These are phyloP conservation scores for Amphiprion ocellaris DNA, from an alignment of 2,113 vertebrate genomes.

Conservation along the genomic window DNA sequence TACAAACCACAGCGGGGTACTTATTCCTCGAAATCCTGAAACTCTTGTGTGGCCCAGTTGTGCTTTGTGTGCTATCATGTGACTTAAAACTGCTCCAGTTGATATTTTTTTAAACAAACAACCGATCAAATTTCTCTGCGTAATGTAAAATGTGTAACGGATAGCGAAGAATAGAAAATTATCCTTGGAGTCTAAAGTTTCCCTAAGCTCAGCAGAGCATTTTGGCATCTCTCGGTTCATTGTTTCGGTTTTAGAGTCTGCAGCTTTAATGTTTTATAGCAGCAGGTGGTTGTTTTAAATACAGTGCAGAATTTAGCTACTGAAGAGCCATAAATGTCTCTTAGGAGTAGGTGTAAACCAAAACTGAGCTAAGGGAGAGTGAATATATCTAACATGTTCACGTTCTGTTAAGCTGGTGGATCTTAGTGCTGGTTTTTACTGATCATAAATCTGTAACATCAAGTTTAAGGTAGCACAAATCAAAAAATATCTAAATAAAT, in stretches of 20 bases:
- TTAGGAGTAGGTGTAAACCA: too few relatives aligned
- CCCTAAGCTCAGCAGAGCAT: not conserved
- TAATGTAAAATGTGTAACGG: too few relatives aligned
- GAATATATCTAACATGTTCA: not conserved
- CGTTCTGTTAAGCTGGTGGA: too few relatives aligned
- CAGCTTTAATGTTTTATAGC: not conserved
- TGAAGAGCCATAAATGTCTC: not conserved
- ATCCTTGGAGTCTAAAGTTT: not conserved
- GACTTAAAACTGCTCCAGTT: too few relatives aligned
- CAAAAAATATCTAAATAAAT: too few relatives aligned
- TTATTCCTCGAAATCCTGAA: constrained; percentile 7
- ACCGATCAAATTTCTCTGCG: not conserved
- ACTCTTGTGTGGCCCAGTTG: not conserved
- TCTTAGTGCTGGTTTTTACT: too few relatives aligned
- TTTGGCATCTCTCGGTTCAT: not conserved
- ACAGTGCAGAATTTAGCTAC: not conserved
- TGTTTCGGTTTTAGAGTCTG: not conserved
- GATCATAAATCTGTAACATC: too few relatives aligned
- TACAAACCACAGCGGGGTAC: constrained; percentile 6
- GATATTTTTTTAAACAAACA: not conserved
- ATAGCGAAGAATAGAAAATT: not conserved
- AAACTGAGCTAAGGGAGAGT: not conserved
- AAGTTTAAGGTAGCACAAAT: too few relatives aligned
- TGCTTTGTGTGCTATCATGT: too few relatives aligned
- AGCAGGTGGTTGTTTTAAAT: not conserved